phyloP scores from a whole-genome alignment of 2,113 vertebrate genomes.

The Sceloporus tristichus region DNA sequence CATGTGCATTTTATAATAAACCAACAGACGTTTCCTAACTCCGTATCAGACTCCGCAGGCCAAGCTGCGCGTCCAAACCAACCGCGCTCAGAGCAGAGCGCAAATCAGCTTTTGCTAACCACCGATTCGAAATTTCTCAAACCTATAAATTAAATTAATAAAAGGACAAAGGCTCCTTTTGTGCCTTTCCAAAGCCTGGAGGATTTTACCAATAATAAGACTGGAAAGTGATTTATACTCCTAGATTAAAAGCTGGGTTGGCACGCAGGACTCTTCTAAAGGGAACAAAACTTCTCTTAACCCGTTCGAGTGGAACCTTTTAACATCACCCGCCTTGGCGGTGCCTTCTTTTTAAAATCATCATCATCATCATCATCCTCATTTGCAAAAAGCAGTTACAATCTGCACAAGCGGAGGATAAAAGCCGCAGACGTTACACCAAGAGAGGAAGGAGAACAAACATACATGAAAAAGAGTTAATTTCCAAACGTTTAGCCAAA shows the following conservation, averaged over 20 bases:
- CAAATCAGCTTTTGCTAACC: constrained; percentile 71
- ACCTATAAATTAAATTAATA: constrained; percentile 77
- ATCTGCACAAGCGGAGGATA: not conserved
- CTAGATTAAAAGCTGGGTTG: constrained; percentile 75
- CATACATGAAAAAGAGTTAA: not conserved
- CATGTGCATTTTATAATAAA: constrained; percentile 10
- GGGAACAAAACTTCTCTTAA: constrained; percentile 62
- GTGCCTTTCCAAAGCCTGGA: constrained; percentile 69
- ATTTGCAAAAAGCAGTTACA: not conserved
- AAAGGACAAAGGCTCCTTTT: constrained; percentile 77
- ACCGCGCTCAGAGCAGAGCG: constrained; percentile 60
- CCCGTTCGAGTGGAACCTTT: constrained; percentile 39
- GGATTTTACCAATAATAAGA: constrained; percentile 77
- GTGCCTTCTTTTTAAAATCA: no score
- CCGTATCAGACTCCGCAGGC: constrained; percentile 8
- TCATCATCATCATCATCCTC: not conserved
- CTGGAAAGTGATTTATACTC: constrained; percentile 80
- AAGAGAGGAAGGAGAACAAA: not conserved
- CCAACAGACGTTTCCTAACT: constrained; percentile 65
- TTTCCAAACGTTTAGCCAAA: no score
- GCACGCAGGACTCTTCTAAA: constrained; percentile 63
- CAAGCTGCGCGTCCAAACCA: constrained; percentile 44
- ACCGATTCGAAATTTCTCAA: constrained; percentile 70
- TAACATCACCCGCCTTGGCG: accelerated
- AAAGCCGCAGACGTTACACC: not conserved